Evolutionary conservation across 2,113 vertebrate genomes (phyloP), one percentile per base, ranked within the genome.

Genomic region (Pontoporia blainvillei): DNA sequence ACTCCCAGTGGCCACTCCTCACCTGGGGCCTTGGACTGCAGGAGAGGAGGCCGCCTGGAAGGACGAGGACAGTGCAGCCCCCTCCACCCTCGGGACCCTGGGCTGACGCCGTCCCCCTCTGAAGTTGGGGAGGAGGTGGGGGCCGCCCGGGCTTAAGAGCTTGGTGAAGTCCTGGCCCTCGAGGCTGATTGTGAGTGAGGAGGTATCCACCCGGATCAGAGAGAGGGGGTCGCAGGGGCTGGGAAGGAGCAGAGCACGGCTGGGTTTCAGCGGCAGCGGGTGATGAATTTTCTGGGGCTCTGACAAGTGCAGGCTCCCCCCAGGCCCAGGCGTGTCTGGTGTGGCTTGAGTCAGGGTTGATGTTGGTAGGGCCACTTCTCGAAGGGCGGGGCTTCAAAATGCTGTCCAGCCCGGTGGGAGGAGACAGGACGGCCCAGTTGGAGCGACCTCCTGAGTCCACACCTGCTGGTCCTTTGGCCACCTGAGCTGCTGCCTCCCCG

Each of bases 211-310:
- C 11, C 1, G 0, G 8, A 14, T 23, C 8, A 2, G 17, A 14
- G 27, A 1, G 7, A 6, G 27, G 46, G 4, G 11, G 1, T 7
- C 1, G 0, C 39, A 2, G 27, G 25, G 44, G 41, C 10, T 1
- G 1, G 29, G 39, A 59, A 21, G 15, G 36, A 49, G 21, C 86
- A 4, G 34, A 25, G 0, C 31, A 39, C 1, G 7, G 1, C 14
- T 7, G 64, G 57, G 20, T 6, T 1, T 57, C 57, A 15, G 5
- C 3, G 41, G 31, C 2, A 15, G 14, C 36, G 23, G 5, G 18
- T 23, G 12, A n/a, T 1, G n/a, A 41, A 8, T 46, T 86, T 72
- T 8, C 27, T 3, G 44, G 25, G 36, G 13, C 61, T 36, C 20
- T 21, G 46, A 36, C 12, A n/a, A n/a, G 6, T 20, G 3, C 3